Conservation (phyloP, 2,113 vertebrate species). For the Otus sunia region DNA sequence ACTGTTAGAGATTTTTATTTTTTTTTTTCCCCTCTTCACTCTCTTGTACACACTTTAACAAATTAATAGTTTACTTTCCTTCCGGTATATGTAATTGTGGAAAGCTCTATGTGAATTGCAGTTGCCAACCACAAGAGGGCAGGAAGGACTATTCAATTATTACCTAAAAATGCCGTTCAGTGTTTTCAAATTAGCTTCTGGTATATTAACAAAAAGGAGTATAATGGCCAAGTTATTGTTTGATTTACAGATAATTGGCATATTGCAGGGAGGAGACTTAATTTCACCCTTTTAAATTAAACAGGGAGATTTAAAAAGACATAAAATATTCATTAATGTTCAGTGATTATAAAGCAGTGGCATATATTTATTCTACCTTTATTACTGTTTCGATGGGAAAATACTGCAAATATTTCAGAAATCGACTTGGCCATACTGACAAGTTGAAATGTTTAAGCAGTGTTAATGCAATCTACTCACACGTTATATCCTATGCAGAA, state of each 20-base stretch:
- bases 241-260: conserved; percentile 94
- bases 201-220: conserved; percentile 86
- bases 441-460: conserved; percentile 88
- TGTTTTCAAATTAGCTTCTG: conserved; percentile 85
- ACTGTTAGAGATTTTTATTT: not conserved
- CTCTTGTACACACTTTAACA: conserved; percentile 21
- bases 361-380: conserved; percentile 86
- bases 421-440: conserved; percentile 86
- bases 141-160: conserved; percentile 79
- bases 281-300: conserved; percentile 93
- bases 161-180: conserved; percentile 69
- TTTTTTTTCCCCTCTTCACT: not conserved
- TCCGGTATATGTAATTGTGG: not conserved
- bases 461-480: conserved; percentile 82
- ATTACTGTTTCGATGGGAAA: conserved; percentile 88
- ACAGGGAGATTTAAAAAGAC: conserved; percentile 92
- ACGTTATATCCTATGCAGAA: conserved; percentile 79
- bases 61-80: conserved; percentile 47
- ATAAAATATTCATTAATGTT: conserved; percentile 96
- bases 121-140: conserved; percentile 78
- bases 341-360: conserved; percentile 86
- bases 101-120: conserved; percentile 55
- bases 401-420: conserved; percentile 89
- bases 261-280: conserved; percentile 86
- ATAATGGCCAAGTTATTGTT: conserved; percentile 93